These are phyloP conservation scores for Scomber japonicus DNA, from an alignment of 2,113 vertebrate genomes.

Conservation along the genomic window DNA sequence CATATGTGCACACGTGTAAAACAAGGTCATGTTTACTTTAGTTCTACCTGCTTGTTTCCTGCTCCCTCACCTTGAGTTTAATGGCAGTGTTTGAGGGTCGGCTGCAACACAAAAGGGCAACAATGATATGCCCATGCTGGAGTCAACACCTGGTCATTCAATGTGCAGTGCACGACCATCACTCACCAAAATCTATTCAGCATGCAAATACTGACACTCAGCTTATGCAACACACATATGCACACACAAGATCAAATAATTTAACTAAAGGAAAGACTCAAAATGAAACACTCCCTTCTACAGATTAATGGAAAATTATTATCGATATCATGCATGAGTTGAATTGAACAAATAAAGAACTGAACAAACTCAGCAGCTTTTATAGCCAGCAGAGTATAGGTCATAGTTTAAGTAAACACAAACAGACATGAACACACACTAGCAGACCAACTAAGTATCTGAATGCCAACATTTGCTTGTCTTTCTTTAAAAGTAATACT, in stretches of 20 bases:
- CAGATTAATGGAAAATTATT: neutral
- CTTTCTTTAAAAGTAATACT: neutral
- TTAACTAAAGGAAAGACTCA: neutral
- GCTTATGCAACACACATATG: neutral
- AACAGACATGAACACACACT: neutral
- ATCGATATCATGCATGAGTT: neutral
- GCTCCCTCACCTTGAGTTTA: slow-evolving; percentile 15
- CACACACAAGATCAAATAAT: neutral
- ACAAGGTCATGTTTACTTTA: slow-evolving; percentile 40
- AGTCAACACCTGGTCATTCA: slow-evolving; percentile 11
- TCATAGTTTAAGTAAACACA: neutral
- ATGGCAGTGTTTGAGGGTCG: neutral
- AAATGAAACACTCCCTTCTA: neutral
- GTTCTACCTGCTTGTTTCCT: slow-evolving; percentile 4
- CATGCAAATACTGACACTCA: neutral
- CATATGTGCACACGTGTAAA: neutral
- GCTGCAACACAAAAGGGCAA: slow-evolving; percentile 8
- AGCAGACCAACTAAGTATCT: neutral
- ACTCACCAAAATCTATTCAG: neutral
- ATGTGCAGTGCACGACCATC: neutral
- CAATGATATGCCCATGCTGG: neutral
- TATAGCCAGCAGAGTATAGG: neutral
- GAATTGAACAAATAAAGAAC: neutral
- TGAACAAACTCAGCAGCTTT: too few species aligned
- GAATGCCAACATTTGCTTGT: neutral